These are phyloP conservation scores for Danaus chrysippus DNA, from an alignment of 2,888 invertebrate species.

Conservation along the genomic window DNA sequence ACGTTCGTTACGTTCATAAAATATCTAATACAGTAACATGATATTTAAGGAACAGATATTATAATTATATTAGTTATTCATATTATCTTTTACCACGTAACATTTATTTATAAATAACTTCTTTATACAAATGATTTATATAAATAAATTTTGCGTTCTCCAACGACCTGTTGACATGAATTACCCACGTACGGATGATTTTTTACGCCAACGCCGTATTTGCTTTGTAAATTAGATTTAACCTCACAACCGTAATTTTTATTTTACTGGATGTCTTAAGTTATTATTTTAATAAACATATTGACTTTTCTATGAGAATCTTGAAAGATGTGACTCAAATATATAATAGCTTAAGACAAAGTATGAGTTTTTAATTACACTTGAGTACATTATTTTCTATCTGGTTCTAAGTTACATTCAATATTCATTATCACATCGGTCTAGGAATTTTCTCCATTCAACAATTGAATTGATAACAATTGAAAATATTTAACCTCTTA, in stretches of 20 bases:
- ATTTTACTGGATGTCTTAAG: neutral
- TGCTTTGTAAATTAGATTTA: constrained; percentile 5
- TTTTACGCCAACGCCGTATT: neutral
- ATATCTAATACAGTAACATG: neutral
- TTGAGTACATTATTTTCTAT: neutral
- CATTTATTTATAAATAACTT: too few species aligned
- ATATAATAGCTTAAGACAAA: neutral
- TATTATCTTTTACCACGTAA: too few species aligned
- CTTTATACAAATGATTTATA: neutral
- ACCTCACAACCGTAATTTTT: constrained; percentile 1
- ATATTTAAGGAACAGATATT: too few species aligned
- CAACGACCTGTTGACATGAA: neutral
- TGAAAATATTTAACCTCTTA: too few species aligned
- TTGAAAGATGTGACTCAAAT: neutral
- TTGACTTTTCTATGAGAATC: neutral
- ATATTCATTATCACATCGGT: too few species aligned
- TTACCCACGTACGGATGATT: constrained; percentile 4
- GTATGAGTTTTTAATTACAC: neutral
- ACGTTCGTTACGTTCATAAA: neutral
- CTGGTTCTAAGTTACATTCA: neutral
- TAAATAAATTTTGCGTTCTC: neutral
- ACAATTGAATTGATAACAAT: too few species aligned
- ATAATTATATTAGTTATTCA: too few species aligned
- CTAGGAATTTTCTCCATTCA: too few species aligned
- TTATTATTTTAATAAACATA: neutral